These are phyloP conservation scores for Naso thynnoides DNA, from an alignment of 2,797 vertebrate genomes.

Conservation along the genomic window DNA sequence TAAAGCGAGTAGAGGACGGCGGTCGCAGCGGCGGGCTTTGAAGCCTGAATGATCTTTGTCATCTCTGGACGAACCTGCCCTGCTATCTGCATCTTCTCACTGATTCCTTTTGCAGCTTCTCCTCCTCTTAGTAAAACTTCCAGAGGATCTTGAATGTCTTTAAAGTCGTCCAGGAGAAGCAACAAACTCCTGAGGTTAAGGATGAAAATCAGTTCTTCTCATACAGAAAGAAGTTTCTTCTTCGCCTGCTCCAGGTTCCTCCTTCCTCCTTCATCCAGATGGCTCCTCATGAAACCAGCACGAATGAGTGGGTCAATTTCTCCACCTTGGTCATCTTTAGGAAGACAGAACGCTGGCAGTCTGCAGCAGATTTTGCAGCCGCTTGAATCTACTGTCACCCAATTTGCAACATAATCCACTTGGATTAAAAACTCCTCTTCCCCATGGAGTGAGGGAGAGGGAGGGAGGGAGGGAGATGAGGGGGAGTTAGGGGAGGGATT, in stretches of 20 bases:
- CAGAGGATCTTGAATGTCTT: neutral
- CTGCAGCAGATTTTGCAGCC: slow-evolving; percentile 50
- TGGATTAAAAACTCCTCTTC: slow-evolving; percentile 84
- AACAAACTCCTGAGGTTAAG: neutral
- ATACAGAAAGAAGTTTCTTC: neutral
- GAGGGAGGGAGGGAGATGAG: neutral
- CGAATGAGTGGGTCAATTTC: slow-evolving; percentile 5
- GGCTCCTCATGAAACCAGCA: neutral
- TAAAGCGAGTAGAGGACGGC: neutral
- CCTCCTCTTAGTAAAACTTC: slow-evolving; percentile 18
- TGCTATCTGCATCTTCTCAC: slow-evolving; percentile 38
- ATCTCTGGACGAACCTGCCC: neutral
- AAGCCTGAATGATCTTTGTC: slow-evolving; percentile 8
- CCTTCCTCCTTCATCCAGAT: neutral
- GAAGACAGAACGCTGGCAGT: slow-evolving; percentile 17
- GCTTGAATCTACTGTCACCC: slow-evolving; percentile 73
- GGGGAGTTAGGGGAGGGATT: slow-evolving; percentile 43
- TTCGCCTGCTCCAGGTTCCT: slow-evolving; percentile 10
- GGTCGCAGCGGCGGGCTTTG: neutral
- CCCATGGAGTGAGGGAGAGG: slow-evolving; percentile 33
- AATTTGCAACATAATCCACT: slow-evolving; percentile 83
- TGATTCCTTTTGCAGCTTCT: neutral
- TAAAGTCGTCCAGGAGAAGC: neutral
- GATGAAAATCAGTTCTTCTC: neutral
- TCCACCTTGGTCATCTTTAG: slow-evolving; percentile 25